Base-by-base conservation (phyloP, 2,113 vertebrate genomes). In the Natator depressus region DNA sequence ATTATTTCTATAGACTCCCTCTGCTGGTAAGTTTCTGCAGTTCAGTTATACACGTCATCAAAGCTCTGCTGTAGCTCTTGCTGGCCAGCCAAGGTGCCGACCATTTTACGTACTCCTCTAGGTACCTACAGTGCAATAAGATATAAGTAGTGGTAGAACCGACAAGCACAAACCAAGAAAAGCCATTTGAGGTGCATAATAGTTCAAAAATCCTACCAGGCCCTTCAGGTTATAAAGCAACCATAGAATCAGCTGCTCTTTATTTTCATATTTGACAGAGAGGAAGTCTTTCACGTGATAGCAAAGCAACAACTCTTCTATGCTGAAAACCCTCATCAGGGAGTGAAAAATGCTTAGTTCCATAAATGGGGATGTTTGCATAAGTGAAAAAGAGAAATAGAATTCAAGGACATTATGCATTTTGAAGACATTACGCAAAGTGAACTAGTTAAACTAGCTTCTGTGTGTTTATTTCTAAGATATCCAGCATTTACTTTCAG, bases 381-480 rank as follows among this genome's bases (percentile, higher is more conserved):
- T 82, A 93, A 92, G 91, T 84, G 14, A 91, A 85, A 88, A 82
- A n/a, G 31, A 90, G 13, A 80, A 92, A 82, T 55, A 88, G 91
- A 69, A 4, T 5, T 76, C 51, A 35, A 54, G 53, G 27, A 83
- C 2, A 1, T 49, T 12, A 49, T 42, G 17, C 0, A 24, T 76
- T 95, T 91, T 89, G 55, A 59, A 75, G 88, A 55, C 6, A 20
- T 69, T 17, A 49, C 3, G 10, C 5, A 20, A 19, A 89, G 27
- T 35, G 53, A 46, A 75, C 47, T 24, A 89, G 46, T 72, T 82
- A 31, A 84, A 92, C 69, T 3, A 8, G 8, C 24, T 96, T 92
- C 76, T 62, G 3, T 59, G 11, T 50, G 13, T 9, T 87, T 14
- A 42, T 95, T 94, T 87, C n/a, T 87, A 82, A 91, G 20, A 3